phyloP scores from a whole-genome alignment of 1,140 invertebrate genomes.

The Papilio polytes region DNA sequence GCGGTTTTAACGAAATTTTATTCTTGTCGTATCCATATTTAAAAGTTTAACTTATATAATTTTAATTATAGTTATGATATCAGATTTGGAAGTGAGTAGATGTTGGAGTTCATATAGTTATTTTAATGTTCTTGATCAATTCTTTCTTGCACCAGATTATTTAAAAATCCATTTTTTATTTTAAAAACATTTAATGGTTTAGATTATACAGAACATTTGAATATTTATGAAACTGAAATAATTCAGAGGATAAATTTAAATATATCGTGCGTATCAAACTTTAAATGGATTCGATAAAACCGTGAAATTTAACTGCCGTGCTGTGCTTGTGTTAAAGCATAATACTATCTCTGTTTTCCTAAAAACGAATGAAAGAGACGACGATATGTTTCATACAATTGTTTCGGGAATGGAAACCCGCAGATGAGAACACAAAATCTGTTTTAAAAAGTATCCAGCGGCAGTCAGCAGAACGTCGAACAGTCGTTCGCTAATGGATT shows the following conservation, averaged over 20 bases:
- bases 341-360: neutral
- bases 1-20: slow-evolving; percentile 18
- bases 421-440: neutral
- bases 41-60: neutral
- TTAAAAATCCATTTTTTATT: neutral
- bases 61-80: neutral
- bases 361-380: neutral
- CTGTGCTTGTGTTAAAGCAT: neutral
- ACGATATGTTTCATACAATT: neutral
- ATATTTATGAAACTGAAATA: neutral
- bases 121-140: neutral
- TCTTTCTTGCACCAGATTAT: neutral
- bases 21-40: neutral
- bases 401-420: neutral
- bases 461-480: slow-evolving; percentile 2
- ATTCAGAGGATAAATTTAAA: neutral
- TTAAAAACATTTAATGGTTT: neutral
- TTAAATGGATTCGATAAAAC: slow-evolving; percentile 17
- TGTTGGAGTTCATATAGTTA: neutral
- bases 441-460: neutral
- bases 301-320: neutral
- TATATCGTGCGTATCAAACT: neutral
- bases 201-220: neutral
- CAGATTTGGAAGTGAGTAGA: neutral
- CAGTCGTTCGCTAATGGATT: slow-evolving; percentile 16